A percentile compares a stretch with the other conserved stretches of the same genome.
These are phyloP conservation scores for Apostichopus japonicus DNA, from an alignment of 35 echinoderm and acorn worm genomes.

Conservation along the genomic window DNA sequence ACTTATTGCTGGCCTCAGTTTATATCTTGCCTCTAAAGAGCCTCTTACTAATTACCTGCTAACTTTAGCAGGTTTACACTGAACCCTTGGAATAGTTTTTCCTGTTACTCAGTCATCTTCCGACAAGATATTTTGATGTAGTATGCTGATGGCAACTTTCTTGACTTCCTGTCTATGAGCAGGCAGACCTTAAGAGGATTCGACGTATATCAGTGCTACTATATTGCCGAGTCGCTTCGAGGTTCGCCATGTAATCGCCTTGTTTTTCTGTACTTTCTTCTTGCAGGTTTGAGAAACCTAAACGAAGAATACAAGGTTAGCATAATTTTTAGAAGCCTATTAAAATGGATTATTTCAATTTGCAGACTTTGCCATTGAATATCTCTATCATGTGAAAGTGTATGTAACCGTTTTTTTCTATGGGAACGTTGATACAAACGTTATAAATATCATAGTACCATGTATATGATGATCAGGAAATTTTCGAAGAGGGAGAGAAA, in stretches of 20 bases:
- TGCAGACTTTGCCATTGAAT: too few species aligned
- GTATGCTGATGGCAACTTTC: neutral
- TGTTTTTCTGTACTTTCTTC: conserved; percentile 46
- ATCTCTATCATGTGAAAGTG: too few species aligned
- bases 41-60: too few species aligned
- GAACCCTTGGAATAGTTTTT: neutral
- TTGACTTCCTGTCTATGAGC: neutral
- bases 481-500: conserved; percentile 24
- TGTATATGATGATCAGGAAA: conserved; percentile 50
- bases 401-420: neutral
- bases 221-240: too few species aligned
- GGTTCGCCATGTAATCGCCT: neutral
- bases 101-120: conserved; percentile 1
- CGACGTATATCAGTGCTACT: too few species aligned
- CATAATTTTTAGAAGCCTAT: neutral
- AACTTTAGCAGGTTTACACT: neutral
- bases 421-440: neutral
- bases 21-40: too few species aligned
- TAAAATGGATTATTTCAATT: neutral
- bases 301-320: conserved; percentile 88
- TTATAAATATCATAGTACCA: neutral
- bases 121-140: neutral
- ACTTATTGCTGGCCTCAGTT: too few species aligned
- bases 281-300: conserved; percentile 89
- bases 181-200: neutral